A percentile compares a stretch with the other conserved stretches of the same genome.
phyloP scores from a whole-genome alignment of 2,797 vertebrate species.

The Paramormyrops hopkinsi region DNA sequence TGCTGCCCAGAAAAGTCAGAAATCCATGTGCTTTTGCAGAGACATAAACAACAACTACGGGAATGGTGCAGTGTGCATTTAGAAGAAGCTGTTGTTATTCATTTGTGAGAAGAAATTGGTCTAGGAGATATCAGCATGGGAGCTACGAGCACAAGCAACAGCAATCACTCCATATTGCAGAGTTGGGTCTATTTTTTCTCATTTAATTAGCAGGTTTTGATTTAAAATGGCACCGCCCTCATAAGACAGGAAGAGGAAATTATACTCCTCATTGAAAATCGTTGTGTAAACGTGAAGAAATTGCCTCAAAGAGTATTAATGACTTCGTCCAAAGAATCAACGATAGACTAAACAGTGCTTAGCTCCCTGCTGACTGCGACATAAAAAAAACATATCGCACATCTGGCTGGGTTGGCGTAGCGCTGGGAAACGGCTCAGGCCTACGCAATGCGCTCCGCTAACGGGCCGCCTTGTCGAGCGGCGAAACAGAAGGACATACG shows the following conservation, averaged over 20 bases:
- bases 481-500: constrained; percentile 54
- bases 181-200: not conserved
- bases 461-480: constrained; percentile 28
- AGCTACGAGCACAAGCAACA: constrained; percentile 24
- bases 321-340: not conserved
- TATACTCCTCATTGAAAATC: not conserved
- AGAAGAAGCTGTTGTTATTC: constrained; percentile 23
- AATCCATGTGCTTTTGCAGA: constrained; percentile 7
- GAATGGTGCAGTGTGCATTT: not conserved
- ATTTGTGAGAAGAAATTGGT: constrained; percentile 16
- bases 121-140: constrained; percentile 26
- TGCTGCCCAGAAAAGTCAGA: constrained; percentile 18
- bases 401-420: constrained; percentile 55
- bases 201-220: not conserved
- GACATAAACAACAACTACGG: constrained; percentile 24
- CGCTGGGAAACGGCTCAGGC: constrained; percentile 55
- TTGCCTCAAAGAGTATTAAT: not conserved
- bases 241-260: not conserved
- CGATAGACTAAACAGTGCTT: not conserved
- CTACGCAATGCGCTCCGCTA: constrained; percentile 53
- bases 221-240: not conserved
- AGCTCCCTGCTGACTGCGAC: constrained; percentile 33
- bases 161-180: not conserved
- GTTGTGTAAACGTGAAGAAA: not conserved
- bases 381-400: constrained; percentile 39